A percentile compares a stretch with the other conserved stretches of the same genome.
These are phyloP conservation scores for Drosophila testacea DNA, from an alignment of 2,888 invertebrate genomes.

Conservation along the genomic window DNA sequence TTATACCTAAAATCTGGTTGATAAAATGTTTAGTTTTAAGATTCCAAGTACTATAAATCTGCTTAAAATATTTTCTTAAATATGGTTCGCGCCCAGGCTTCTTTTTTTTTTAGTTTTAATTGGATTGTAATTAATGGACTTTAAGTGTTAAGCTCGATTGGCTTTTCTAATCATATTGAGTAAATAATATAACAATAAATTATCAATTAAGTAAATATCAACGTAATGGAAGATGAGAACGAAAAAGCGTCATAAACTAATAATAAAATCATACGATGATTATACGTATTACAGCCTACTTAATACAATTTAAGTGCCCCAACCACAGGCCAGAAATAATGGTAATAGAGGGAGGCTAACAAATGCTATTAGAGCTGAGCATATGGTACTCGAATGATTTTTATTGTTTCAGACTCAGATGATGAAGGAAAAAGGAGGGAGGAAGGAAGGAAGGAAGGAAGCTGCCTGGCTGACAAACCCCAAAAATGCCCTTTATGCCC, in stretches of 20 bases:
- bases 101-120: background rate
- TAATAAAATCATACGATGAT: slow-evolving; percentile 71
- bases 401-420: slow-evolving; percentile 72
- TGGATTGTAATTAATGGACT: background rate
- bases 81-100: no score
- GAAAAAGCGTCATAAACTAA: slow-evolving; percentile 53
- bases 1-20: background rate
- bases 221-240: background rate
- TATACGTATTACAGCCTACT: slow-evolving; percentile 40
- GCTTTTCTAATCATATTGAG: slow-evolving; percentile 3
- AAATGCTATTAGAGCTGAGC: slow-evolving; percentile 65
- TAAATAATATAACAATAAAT: slow-evolving; percentile 16
- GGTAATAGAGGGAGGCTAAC: slow-evolving; percentile 10
- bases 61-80: background rate
- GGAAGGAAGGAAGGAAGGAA: slow-evolving; percentile 25
- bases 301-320: slow-evolving; percentile 61
- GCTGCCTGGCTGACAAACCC: slow-evolving; percentile 51
- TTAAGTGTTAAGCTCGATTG: background rate
- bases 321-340: slow-evolving; percentile 34
- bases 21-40: background rate
- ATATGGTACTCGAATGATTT: slow-evolving; percentile 73
- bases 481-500: slow-evolving; percentile 62
- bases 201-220: slow-evolving; percentile 32
- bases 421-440: slow-evolving; percentile 20
- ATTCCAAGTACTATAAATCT: background rate